phyloP scores from a whole-genome alignment of 2,113 vertebrate species.

The Spermophilus dauricus region DNA sequence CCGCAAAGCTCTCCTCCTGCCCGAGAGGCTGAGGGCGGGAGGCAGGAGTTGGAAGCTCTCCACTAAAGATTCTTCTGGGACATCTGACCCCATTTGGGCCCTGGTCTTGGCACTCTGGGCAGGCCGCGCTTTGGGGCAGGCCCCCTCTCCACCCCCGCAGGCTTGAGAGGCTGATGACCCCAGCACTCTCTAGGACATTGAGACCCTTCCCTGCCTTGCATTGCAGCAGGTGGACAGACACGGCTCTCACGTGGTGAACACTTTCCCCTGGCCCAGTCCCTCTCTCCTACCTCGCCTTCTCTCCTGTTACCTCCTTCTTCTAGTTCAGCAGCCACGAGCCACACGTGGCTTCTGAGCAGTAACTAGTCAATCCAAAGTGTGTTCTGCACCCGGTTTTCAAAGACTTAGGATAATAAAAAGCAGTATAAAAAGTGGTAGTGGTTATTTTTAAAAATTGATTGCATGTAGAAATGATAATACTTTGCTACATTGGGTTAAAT shows the following conservation, averaged over 20 bases:
- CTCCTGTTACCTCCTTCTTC: neutral
- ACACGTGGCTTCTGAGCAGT: neutral
- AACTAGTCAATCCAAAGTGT: accelerated
- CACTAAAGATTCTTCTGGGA: neutral
- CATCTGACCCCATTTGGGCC: neutral
- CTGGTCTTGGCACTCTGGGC: neutral
- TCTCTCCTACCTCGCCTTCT: neutral
- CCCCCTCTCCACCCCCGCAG: neutral
- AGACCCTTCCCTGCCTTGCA: neutral
- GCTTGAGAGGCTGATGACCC: neutral
- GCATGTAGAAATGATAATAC: neutral
- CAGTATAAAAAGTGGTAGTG: neutral
- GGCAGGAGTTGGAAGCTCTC: neutral
- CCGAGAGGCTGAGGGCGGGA: neutral
- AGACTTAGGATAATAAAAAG: neutral
- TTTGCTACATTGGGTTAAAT: neutral
- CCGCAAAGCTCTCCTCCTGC: neutral
- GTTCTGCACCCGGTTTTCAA: neutral
- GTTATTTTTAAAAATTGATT: neutral
- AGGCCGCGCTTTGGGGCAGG: too few relatives aligned
- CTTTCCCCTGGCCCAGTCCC: neutral
- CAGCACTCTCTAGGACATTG: neutral
- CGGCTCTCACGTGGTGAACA: neutral
- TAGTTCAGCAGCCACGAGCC: accelerated
- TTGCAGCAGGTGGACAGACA: neutral